Evolutionary conservation across 2,113 vertebrate genomes (phyloP).

Genomic region (Gasterosteus nipponicus): DNA sequence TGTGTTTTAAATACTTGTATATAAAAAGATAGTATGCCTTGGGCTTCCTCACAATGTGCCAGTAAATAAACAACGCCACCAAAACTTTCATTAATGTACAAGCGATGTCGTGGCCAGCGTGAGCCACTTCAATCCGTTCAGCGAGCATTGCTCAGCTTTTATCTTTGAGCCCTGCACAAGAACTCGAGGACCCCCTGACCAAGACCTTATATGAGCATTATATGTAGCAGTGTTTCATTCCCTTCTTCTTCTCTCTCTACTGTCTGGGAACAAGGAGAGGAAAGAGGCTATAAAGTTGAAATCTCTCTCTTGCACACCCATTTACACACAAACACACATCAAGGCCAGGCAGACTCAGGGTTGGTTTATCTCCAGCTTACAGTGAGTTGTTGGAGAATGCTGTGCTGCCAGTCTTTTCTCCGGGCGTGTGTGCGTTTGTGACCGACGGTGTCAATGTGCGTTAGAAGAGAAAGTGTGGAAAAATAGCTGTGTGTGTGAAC

Average conservation of each 20-base stretch:
- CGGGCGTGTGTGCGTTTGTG: conserved; percentile 24
- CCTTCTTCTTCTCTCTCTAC: neutral
- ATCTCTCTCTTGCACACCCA: conserved; percentile 20
- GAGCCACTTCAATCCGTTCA: neutral
- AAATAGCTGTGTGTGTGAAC: conserved; percentile 29
- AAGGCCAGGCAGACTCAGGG: conserved; percentile 46
- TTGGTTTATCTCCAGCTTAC: conserved; percentile 64
- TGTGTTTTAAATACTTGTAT: neutral
- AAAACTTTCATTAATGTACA: neutral
- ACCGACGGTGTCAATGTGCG: neutral
- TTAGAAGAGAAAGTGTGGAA: conserved; percentile 11
- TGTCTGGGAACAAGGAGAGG: conserved; percentile 5
- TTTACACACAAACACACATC: conserved; percentile 50
- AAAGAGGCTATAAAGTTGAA: conserved; percentile 15
- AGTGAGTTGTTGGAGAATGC: conserved; percentile 53
- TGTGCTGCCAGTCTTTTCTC: conserved; percentile 49
- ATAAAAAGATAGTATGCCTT: neutral
- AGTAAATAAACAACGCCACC: neutral
- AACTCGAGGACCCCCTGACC: neutral
- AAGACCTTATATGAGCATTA: neutral
- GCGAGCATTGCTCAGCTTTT: neutral
- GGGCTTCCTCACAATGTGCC: neutral
- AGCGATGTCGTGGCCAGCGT: neutral
- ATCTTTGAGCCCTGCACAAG: neutral
- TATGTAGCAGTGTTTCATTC: neutral